phyloP scores from a whole-genome alignment of 2,888 invertebrate genomes.

The Drosophila antonietae region DNA sequence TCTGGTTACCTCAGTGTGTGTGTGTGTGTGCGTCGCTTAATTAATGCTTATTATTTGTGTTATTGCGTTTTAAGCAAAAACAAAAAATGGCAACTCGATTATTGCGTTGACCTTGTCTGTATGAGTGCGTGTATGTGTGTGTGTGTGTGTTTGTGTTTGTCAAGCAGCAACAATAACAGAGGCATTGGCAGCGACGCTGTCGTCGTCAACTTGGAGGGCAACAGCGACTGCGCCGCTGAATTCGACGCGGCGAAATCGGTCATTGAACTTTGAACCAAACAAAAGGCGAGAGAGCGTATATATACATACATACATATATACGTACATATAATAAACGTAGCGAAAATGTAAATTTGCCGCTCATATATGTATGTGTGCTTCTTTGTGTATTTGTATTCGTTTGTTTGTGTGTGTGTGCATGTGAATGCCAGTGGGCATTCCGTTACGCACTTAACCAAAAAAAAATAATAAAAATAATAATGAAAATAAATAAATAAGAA shows the following conservation, averaged over 20 bases:
- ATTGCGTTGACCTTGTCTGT: conserved; percentile 54
- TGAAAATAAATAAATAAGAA: conserved; percentile 42
- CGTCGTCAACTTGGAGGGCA: conserved; percentile 14
- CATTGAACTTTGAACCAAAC: conserved; percentile 78
- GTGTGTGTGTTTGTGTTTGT: conserved; percentile 21
- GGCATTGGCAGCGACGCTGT: conserved; percentile 23
- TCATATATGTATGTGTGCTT: conserved; percentile 10
- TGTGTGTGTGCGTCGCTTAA: conserved; percentile 32
- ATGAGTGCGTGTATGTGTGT: conserved; percentile 23
- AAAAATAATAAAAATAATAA: conserved; percentile 37
- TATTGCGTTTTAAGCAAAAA: conserved; percentile 49
- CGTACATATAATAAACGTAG: conserved; percentile 31
- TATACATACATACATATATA: not conserved
- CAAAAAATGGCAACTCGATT: conserved; percentile 31
- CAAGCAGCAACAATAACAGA: not conserved
- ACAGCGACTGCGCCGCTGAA: conserved; percentile 56
- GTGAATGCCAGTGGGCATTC: conserved; percentile 31
- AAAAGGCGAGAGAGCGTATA: conserved; percentile 28
- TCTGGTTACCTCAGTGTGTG: conserved; percentile 6
- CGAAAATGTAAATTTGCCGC: conserved; percentile 49
- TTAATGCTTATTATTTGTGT: conserved; percentile 50
- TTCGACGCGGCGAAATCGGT: conserved; percentile 73
- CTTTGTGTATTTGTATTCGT: conserved; percentile 6
- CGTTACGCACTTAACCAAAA: conserved; percentile 64
- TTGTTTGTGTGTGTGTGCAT: conserved; percentile 5